Evolutionary conservation across 2,113 vertebrate species (phyloP).

Genomic region (Leuciscus idus): DNA sequence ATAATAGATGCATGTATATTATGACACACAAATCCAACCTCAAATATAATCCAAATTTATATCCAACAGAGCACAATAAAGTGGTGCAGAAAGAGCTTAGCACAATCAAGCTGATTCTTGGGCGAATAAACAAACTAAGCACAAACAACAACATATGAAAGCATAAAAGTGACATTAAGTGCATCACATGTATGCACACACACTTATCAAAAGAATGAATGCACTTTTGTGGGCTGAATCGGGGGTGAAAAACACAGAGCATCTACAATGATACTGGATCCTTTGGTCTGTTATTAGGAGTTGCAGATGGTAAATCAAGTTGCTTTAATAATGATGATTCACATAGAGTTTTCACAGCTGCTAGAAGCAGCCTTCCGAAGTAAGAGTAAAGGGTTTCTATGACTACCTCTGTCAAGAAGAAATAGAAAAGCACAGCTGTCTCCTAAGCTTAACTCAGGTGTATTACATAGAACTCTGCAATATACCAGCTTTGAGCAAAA

Average conservation of each 20-base stretch:
- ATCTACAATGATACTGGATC: not conserved
- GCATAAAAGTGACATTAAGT: not conserved
- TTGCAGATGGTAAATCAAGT: not conserved
- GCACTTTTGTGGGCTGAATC: not conserved
- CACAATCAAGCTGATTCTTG: not conserved
- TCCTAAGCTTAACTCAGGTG: constrained; percentile 33
- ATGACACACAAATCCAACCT: constrained; percentile 3
- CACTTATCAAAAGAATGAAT: constrained; percentile 4
- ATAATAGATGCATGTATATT: constrained; percentile 10
- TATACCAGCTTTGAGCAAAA: constrained; percentile 30
- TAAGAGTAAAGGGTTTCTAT: constrained; percentile 36
- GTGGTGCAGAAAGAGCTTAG: not conserved
- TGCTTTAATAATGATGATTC: not conserved
- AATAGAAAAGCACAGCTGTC: constrained; percentile 19
- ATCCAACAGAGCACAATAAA: not conserved
- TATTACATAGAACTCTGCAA: constrained; percentile 41
- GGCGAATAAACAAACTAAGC: not conserved
- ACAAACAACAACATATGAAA: not conserved
- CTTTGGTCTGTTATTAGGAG: not conserved
- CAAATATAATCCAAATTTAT: constrained; percentile 1
- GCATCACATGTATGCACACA: not conserved
- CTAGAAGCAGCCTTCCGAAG: not conserved
- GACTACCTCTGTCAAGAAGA: constrained; percentile 34
- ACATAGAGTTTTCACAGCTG: not conserved
- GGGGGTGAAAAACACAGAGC: not conserved